These are phyloP conservation scores for Hippocampus abdominalis DNA, from an alignment of 2,113 vertebrate genomes.

Conservation along the genomic window DNA sequence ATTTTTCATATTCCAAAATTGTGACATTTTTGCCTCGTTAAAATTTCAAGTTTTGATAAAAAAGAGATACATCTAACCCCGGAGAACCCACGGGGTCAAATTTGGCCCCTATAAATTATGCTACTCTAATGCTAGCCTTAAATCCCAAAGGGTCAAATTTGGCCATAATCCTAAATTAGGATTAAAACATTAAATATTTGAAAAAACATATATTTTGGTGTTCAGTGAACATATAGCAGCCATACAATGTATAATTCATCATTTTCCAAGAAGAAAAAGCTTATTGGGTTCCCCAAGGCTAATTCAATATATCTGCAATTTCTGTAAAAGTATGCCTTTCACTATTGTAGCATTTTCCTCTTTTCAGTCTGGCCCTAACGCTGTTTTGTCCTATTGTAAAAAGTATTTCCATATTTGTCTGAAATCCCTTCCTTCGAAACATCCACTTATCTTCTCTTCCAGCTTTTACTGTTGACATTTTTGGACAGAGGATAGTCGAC, in stretches of 20 bases:
- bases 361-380: neutral
- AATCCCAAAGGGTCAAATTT: no score
- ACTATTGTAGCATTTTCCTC: neutral
- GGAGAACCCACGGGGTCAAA: no score
- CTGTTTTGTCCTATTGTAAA: neutral
- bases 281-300: no score
- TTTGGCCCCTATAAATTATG: no score
- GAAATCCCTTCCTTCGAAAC: neutral
- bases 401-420: neutral
- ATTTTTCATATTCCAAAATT: neutral
- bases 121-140: no score
- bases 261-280: no score
- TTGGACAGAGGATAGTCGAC: slow-evolving; percentile 13
- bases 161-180: no score
- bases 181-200: no score
- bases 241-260: no score
- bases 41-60: neutral
- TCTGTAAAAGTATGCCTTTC: neutral
- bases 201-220: no score
- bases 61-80: neutral
- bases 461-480: slow-evolving; percentile 10
- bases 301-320: neutral
- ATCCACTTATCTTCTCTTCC: slow-evolving; percentile 14
- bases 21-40: neutral
- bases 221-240: no score